A percentile compares a stretch with the other conserved stretches of the same genome.
Evolutionary conservation across 2,888 invertebrate genomes (phyloP).

Genomic region (Lamellibrachia columna): DNA sequence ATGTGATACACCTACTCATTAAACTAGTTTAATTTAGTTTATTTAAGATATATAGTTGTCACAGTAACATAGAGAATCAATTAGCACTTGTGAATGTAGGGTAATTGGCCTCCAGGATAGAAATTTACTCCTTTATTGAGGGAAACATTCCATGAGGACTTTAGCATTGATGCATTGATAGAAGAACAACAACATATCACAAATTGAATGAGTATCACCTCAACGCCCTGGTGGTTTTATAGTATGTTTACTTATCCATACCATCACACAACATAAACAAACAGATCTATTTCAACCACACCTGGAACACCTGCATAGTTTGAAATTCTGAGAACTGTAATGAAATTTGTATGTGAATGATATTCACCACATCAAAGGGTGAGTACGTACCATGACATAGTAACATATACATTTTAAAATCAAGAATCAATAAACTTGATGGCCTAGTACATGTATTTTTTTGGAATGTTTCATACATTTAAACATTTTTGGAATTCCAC

Average conservation of each 20-base stretch:
- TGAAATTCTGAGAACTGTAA: background rate
- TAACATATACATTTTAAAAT: background rate
- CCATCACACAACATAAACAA: background rate
- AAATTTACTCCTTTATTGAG: background rate
- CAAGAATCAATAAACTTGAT: background rate
- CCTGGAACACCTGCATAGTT: background rate
- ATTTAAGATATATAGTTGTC: background rate
- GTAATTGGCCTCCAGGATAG: background rate
- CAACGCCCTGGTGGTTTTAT: background rate
- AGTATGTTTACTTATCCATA: background rate
- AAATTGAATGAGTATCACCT: background rate
- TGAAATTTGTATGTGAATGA: background rate
- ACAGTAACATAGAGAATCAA: background rate
- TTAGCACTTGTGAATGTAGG: background rate
- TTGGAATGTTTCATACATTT: no score
- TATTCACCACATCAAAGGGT: background rate
- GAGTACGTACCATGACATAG: background rate
- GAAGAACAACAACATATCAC: background rate
- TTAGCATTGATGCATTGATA: background rate
- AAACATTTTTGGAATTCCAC: no score
- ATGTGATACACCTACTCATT: background rate
- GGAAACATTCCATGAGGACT: background rate
- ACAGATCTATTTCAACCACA: background rate
- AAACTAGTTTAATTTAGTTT: background rate
- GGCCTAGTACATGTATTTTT: background rate